Conservation (phyloP, 2,113 vertebrate species). For the Proteles cristata region DNA sequence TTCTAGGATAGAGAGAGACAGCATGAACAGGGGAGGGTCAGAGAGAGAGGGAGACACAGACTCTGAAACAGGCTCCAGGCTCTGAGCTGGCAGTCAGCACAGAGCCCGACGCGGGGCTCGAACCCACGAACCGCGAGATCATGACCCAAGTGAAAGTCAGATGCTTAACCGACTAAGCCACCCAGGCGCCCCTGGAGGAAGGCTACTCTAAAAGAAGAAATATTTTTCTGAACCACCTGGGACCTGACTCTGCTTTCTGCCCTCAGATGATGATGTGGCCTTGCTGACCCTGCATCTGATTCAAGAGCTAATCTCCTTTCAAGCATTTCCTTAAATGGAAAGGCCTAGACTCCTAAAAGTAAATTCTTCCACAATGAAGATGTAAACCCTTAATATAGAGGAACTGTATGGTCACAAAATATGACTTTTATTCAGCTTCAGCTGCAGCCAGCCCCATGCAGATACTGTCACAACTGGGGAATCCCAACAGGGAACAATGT, state of each 20-base stretch:
- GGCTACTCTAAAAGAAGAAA: neutral
- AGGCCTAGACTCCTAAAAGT: neutral
- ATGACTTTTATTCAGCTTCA: neutral
- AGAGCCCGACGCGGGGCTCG: too few relatives aligned
- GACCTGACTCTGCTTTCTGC: neutral
- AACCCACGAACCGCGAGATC: too few relatives aligned
- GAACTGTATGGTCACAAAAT: neutral
- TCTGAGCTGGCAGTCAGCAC: too few relatives aligned
- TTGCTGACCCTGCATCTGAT: neutral
- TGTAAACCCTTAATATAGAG: neutral
- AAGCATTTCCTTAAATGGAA: slow-evolving; percentile 4
- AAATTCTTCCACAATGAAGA: neutral
- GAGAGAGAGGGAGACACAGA: too few relatives aligned
- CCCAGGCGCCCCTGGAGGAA: too few relatives aligned
- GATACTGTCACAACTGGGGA: neutral
- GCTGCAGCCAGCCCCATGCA: neutral
- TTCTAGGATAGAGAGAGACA: too few relatives aligned
- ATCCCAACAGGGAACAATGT: neutral
- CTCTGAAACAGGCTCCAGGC: too few relatives aligned
- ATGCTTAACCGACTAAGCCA: too few relatives aligned
- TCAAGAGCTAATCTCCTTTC: neutral
- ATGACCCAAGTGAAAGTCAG: too few relatives aligned
- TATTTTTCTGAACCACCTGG: neutral
- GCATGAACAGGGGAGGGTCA: too few relatives aligned
- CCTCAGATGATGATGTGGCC: neutral